Evolutionary conservation across 2,797 vertebrate genomes (phyloP).

Genomic region (Halcyon chelicuti): DNA sequence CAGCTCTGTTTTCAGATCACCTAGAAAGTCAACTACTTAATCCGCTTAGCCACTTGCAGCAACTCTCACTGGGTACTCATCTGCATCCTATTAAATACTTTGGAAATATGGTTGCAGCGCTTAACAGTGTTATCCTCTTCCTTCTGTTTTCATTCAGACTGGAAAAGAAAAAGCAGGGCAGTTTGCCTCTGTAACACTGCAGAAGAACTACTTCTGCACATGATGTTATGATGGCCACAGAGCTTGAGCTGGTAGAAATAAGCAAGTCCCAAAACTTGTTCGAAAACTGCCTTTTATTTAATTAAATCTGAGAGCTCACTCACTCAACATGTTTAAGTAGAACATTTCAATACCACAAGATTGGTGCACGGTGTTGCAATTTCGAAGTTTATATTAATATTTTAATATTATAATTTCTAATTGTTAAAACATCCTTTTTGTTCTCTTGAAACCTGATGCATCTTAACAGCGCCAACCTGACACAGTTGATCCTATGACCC

Average conservation of each 20-base stretch:
- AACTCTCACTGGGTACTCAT: background rate
- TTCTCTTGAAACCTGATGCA: background rate
- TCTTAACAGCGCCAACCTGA: background rate
- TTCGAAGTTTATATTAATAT: background rate
- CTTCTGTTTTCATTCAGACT: background rate
- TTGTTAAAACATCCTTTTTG: background rate
- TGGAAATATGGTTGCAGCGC: fast-evolving
- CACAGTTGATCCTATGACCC: background rate
- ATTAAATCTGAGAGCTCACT: background rate
- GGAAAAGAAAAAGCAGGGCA: background rate
- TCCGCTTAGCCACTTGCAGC: background rate
- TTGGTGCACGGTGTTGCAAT: background rate
- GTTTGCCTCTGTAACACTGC: background rate
- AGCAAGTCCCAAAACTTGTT: fast-evolving
- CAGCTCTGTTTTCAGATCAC: background rate
- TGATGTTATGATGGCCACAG: background rate
- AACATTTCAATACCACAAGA: background rate
- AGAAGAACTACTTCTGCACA: background rate
- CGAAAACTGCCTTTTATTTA: background rate
- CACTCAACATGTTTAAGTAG: background rate
- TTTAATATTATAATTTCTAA: background rate
- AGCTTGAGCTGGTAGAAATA: background rate
- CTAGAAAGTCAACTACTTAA: background rate
- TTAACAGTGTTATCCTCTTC: background rate
- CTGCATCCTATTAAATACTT: background rate